These are phyloP conservation scores for Lordiphosa andalusiaca DNA, from an alignment of 2,888 invertebrate genomes.

Conservation along the genomic window DNA sequence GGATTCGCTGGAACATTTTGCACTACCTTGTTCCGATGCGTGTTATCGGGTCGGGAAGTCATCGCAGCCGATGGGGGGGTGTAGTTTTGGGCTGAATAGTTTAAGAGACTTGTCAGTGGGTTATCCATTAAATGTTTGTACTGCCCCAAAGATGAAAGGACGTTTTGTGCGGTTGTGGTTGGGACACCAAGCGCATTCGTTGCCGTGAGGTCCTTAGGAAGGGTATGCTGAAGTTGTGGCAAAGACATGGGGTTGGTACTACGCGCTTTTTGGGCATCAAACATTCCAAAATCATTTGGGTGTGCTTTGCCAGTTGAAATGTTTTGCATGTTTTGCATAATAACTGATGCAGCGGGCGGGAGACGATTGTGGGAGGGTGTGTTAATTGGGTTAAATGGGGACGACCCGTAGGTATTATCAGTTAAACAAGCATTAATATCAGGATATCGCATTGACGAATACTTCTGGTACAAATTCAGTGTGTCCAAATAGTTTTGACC, in stretches of 20 bases:
- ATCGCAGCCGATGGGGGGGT: constrained; percentile 1
- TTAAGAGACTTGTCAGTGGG: constrained; percentile 37
- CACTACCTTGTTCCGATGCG: constrained; percentile 21
- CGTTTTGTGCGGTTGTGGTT: constrained; percentile 4
- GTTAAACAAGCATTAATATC: constrained; percentile 36
- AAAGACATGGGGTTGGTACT: constrained; percentile 15
- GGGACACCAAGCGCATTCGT: constrained; percentile 9
- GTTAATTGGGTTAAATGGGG: constrained; percentile 23
- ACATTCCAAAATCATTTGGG: constrained; percentile 32
- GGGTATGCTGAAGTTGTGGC: constrained; percentile 24
- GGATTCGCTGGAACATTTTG: background rate
- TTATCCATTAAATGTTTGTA: constrained; percentile 48
- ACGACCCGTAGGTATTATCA: constrained; percentile 26
- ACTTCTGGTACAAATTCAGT: constrained; percentile 50
- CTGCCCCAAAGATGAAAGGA: constrained; percentile 31
- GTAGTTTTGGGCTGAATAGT: constrained; percentile 35
- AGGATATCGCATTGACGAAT: constrained; percentile 35
- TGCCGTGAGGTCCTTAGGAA: constrained; percentile 18
- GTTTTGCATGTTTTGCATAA: constrained; percentile 35
- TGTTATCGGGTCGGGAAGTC: constrained; percentile 11
- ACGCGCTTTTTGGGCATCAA: constrained; percentile 31
- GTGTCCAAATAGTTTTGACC: constrained; percentile 62
- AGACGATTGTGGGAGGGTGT: constrained; percentile 23
- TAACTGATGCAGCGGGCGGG: constrained; percentile 15
- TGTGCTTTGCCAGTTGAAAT: constrained; percentile 24